phyloP scores from a whole-genome alignment of 2,113 vertebrate genomes.

The Gobio gobio region DNA sequence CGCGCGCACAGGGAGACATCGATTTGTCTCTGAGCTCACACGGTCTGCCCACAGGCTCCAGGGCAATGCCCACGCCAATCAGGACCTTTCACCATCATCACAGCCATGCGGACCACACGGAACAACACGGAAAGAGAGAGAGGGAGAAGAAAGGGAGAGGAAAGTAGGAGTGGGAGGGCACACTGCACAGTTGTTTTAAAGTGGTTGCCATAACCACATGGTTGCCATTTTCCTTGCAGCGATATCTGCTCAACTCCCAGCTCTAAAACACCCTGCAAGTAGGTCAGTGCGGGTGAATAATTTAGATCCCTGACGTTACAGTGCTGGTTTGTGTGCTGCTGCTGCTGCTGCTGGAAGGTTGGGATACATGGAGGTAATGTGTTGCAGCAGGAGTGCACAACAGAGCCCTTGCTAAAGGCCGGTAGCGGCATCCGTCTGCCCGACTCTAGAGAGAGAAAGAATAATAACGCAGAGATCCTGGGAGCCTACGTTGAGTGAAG shows the following conservation, averaged over 20 bases:
- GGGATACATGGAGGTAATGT: slow-evolving; percentile 20
- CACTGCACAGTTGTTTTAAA: slow-evolving; percentile 50
- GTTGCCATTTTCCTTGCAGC: slow-evolving; percentile 50
- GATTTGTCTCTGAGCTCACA: slow-evolving; percentile 52
- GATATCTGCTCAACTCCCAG: slow-evolving; percentile 52
- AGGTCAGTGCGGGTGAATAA: slow-evolving; percentile 62
- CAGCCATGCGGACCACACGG: slow-evolving; percentile 48
- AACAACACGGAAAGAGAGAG: slow-evolving; percentile 41
- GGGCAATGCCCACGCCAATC: slow-evolving; percentile 62
- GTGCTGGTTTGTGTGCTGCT: slow-evolving; percentile 33
- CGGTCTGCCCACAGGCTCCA: slow-evolving; percentile 56
- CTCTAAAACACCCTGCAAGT: slow-evolving; percentile 57
- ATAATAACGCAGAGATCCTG: slow-evolving; percentile 32
- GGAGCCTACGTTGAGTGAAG: neutral
- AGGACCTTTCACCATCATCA: slow-evolving; percentile 54
- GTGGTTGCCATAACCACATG: slow-evolving; percentile 54
- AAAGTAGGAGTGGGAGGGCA: slow-evolving; percentile 51
- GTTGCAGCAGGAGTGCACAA: slow-evolving; percentile 30
- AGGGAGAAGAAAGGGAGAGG: neutral
- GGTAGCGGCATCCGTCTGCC: neutral
- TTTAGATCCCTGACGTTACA: slow-evolving; percentile 52
- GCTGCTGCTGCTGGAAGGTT: slow-evolving; percentile 14
- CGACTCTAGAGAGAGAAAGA: slow-evolving; percentile 22
- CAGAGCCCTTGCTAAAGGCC: slow-evolving; percentile 19
- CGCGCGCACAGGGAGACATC: slow-evolving; percentile 45